Base-by-base conservation (phyloP, 2,888 invertebrate species). In the Leptopilina myrica region DNA sequence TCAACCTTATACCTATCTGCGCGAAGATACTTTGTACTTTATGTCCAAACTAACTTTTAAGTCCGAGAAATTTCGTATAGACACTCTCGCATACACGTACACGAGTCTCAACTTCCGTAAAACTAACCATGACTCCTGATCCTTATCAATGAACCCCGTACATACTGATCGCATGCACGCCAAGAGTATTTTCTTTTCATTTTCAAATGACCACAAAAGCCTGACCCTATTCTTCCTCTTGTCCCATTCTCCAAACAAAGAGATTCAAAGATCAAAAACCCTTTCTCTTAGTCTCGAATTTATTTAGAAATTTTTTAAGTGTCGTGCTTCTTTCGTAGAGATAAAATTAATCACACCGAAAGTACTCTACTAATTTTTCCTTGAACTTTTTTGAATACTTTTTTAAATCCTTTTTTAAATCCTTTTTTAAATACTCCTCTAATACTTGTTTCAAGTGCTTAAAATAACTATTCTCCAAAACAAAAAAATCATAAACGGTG, bases 41-140 rank as follows among this genome's bases (percentile, higher is more conserved):
- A 73, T 73, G 73, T 56, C 14, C 73, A 56, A 73, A 73, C 73
- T 53, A 73, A 53, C 73, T 73, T 73, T 73, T 43, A 43, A 73
- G 56, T 56, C 53, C 26, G 14, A 49, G 49, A 43, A 43, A 43
- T 69, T 69, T 69, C 69, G 12, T 69, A 69, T 6, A 69, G 43
- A 20, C 26, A 69, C 15, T 20, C 20, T 20, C 20, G 20, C 20
- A 20, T 20, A 20, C 20, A 20, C 20, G 1, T 14, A 33, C 53
- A 49, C 49, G 12, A 9, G 12, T 49, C 56, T 73, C 73, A 40
- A 73, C 73, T 73, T 73, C 73, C 73, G 73, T 73, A 73, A 73
- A 73, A 73, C 56, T 73, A 73, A 73, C 73, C 73, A 73, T 73
- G 73, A 73, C 56, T 73, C 33, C 73, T 53, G 73, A 73, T 73